Evolutionary conservation across 2,797 vertebrate species (phyloP).

Genomic region (Carcharodon carcharias): DNA sequence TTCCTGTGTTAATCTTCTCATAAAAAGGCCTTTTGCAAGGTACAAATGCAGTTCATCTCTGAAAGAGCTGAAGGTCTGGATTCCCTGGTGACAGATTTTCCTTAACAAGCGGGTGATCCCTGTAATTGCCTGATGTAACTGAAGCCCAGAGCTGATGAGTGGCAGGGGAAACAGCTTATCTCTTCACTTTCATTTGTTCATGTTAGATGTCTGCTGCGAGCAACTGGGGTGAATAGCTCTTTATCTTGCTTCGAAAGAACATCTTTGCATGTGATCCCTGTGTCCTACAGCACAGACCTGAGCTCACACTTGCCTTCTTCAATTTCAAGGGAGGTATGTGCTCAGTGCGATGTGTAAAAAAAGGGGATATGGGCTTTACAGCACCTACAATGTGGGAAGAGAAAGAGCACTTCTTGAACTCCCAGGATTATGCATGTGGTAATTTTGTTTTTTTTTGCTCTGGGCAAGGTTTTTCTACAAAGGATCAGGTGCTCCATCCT

Average conservation of each 20-base stretch:
- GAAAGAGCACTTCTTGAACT: not conserved
- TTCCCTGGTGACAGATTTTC: not conserved
- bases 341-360: not conserved
- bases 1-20: not conserved
- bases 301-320: not conserved
- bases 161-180: not conserved
- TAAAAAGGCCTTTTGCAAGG: not conserved
- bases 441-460: not conserved
- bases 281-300: not conserved
- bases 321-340: not conserved
- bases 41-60: not conserved
- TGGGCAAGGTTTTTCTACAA: not conserved
- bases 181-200: constrained; percentile 10
- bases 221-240: constrained; percentile 19
- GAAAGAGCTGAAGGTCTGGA: not conserved
- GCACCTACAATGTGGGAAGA: not conserved
- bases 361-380: not conserved
- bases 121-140: not conserved
- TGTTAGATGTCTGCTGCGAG: not conserved
- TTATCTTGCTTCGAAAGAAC: not conserved
- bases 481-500: not conserved
- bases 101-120: not conserved
- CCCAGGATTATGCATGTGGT: not conserved
- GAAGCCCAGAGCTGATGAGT: not conserved
- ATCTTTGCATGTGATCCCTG: not conserved